These are phyloP conservation scores for Ditylenchus dipsaci DNA, from an alignment of 1,140 invertebrate species.

Conservation along the genomic window DNA sequence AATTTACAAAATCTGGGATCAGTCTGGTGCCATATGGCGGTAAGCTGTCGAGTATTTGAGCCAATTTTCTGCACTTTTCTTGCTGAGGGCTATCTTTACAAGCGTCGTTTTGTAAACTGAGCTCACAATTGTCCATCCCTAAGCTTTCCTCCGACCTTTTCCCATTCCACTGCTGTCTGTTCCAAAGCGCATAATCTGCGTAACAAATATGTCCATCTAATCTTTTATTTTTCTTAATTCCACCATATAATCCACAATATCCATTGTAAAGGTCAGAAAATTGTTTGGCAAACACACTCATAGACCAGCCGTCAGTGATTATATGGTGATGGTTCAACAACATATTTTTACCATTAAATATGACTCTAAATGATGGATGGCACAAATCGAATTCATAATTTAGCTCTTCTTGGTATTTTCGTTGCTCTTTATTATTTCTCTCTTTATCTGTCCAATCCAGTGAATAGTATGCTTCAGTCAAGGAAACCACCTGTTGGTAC, in stretches of 20 bases:
- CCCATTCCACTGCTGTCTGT: not conserved
- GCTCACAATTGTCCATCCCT: no score
- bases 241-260: not conserved
- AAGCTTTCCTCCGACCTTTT: no score
- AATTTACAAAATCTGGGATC: not conserved
- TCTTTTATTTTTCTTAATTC: not conserved
- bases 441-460: slow-evolving; percentile 9
- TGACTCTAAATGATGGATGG: not conserved
- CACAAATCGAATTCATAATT: not conserved
- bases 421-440: slow-evolving; percentile 20
- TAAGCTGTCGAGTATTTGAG: slow-evolving; percentile 7
- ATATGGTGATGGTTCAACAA: slow-evolving; percentile 50
- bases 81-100: slow-evolving; percentile 6
- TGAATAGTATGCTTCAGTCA: slow-evolving; percentile 31
- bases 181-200: slow-evolving; percentile 19
- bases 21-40: slow-evolving; percentile 15
- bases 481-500: slow-evolving; percentile 36
- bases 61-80: slow-evolving; percentile 26
- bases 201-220: slow-evolving; percentile 12
- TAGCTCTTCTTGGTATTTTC: slow-evolving; percentile 10
- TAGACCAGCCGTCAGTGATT: slow-evolving; percentile 54
- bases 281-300: slow-evolving; percentile 47
- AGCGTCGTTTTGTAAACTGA: no score
- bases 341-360: not conserved
- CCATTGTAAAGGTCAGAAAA: slow-evolving; percentile 31